Base-by-base conservation (phyloP, 2,888 invertebrate species). In the Camponotus fellah region DNA sequence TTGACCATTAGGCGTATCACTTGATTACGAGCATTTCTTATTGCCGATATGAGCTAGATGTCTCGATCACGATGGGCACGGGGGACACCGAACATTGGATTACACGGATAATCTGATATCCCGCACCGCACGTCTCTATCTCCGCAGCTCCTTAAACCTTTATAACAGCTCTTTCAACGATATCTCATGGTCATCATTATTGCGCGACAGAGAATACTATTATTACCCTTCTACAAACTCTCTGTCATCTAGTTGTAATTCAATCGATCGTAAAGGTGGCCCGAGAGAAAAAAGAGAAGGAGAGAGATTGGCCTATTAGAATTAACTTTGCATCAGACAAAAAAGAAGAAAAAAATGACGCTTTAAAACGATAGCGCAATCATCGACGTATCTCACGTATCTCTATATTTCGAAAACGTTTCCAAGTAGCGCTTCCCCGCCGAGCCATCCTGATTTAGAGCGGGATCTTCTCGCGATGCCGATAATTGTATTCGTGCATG, bases 11-110 rank as follows among this genome's bases (percentile, higher is more conserved):
- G 6, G 60, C 34, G 17, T 34, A 71, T 62, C 71, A 71, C 72
- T 79, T 71, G 79, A 79, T 79, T 71, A 79, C 72, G 79, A 71
- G 71, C 60, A 37, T 79, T 71, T 60, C 72, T 79, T 71, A 79
- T 62, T 62, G 46, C 79, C 60, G 26, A 71, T 79, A 71, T 60
- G 71, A 71, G 46, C 79, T 71, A 71, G 79, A 71, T 69, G 71
- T 71, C 60, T 49, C 72, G 79, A 79, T 76, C 65, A 17, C 43
- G 37, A 64, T 26, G 58, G 68, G 58, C 12, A 46, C 46, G 46
- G 46, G 17, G 46, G 60, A 79, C 60, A 79, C 60, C 46, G 60
- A 60, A 60, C 71, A 34, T 68, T 77, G 58, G 58, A 68, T 79
- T 77, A 79, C 34, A 79, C 43, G 21, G 58, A 69, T 79, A 60